These are phyloP conservation scores for Sinocyclocheilus anshuiensis DNA, from an alignment of 2,113 vertebrate genomes.

Conservation along the genomic window DNA sequence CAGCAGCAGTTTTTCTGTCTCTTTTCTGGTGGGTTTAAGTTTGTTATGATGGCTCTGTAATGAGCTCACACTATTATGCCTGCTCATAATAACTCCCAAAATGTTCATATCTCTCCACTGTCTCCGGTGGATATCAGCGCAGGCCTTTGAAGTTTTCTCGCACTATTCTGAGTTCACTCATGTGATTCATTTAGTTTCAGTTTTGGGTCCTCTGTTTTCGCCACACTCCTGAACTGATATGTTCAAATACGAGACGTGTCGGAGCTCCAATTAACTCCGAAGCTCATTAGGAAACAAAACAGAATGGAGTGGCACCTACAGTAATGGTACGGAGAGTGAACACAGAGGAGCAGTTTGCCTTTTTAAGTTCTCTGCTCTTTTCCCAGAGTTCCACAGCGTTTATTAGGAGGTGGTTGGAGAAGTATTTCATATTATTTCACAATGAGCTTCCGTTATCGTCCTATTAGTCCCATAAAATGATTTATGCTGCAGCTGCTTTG, in stretches of 20 bases:
- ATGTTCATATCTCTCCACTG: neutral
- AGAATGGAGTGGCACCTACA: neutral
- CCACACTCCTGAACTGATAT: neutral
- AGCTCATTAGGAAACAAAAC: slow-evolving; percentile 2
- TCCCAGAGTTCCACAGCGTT: neutral
- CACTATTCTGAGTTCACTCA: neutral
- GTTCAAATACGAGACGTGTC: neutral
- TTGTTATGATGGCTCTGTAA: slow-evolving; percentile 15
- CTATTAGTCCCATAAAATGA: slow-evolving; percentile 9
- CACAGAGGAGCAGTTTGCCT: slow-evolving; percentile 3
- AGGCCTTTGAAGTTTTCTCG: slow-evolving; percentile 31
- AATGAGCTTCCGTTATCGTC: neutral
- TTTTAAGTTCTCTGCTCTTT: slow-evolving; percentile 20
- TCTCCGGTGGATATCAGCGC: slow-evolving; percentile 16
- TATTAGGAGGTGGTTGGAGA: slow-evolving; percentile 1
- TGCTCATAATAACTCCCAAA: slow-evolving; percentile 30
- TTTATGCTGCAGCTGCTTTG: slow-evolving; percentile 21
- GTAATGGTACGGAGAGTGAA: neutral
- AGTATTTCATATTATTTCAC: neutral
- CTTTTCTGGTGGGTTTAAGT: neutral
- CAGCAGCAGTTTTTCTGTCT: neutral
- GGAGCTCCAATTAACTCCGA: neutral
- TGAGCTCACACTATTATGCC: slow-evolving; percentile 10
- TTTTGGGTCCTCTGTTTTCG: neutral
- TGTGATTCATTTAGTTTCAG: slow-evolving; percentile 9